These are phyloP conservation scores for Acrobasis consociella DNA, from an alignment of 2,888 invertebrate species.

Conservation along the genomic window DNA sequence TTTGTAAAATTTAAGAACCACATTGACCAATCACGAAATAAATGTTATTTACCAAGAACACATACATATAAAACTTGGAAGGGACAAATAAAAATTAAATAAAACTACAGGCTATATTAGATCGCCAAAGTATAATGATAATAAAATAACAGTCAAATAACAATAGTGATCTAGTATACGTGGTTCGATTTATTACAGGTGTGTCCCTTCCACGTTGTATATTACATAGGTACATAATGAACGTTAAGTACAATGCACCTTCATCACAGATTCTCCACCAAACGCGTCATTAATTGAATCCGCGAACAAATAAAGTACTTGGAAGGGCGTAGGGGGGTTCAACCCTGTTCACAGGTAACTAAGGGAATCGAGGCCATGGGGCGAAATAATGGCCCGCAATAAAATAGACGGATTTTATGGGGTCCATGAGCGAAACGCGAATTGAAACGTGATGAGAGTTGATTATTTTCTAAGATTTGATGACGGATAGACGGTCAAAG, in stretches of 20 bases:
- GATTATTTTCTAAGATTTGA: constrained; percentile 3
- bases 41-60: no score
- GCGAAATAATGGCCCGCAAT: constrained; percentile 24
- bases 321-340: constrained; percentile 11
- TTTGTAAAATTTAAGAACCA: no score
- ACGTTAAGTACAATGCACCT: background rate
- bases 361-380: constrained; percentile 21
- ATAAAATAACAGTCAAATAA: no score
- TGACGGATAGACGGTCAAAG: background rate
- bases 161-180: no score
- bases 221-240: no score
- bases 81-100: no score
- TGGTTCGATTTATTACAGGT: no score
- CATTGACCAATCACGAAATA: no score
- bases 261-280: constrained; percentile 8
- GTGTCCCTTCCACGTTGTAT: no score
- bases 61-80: no score
- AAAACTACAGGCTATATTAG: no score
- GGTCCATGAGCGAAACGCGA: constrained; percentile 12
- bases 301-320: constrained; percentile 22
- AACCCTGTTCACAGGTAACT: constrained; percentile 24
- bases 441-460: constrained; percentile 7
- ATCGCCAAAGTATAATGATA: no score
- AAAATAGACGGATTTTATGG: constrained; percentile 22
- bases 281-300: constrained; percentile 13